These are phyloP conservation scores for Pyrrhia umbra DNA, from an alignment of 2,888 invertebrate species.

Conservation along the genomic window DNA sequence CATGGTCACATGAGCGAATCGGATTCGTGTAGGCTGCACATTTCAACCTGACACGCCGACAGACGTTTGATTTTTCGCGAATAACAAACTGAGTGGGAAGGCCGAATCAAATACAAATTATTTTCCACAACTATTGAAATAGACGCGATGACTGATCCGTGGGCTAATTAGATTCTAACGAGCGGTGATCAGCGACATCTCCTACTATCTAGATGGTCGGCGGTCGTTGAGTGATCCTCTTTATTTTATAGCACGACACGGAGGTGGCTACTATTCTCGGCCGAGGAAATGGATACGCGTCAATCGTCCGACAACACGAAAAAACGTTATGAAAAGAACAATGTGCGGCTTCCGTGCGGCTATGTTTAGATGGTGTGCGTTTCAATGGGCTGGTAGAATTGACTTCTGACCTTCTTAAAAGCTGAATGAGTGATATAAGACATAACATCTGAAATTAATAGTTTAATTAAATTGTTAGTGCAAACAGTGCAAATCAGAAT, in stretches of 20 bases:
- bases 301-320: conserved; percentile 78
- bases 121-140: conserved; percentile 81
- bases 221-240: conserved; percentile 84
- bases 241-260: conserved; percentile 84
- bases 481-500: not conserved
- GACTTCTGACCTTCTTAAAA: conserved; percentile 62
- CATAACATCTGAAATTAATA: conserved; percentile 14
- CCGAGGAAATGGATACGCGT: conserved; percentile 88
- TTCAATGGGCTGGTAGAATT: conserved; percentile 66
- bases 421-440: conserved; percentile 27
- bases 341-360: conserved; percentile 79
- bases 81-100: conserved; percentile 64
- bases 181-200: conserved; percentile 85
- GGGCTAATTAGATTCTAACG: conserved; percentile 89
- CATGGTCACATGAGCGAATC: conserved; percentile 43
- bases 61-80: conserved; percentile 68
- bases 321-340: conserved; percentile 80
- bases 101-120: conserved; percentile 75
- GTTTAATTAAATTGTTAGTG: not conserved
- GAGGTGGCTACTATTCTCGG: conserved; percentile 81
- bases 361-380: conserved; percentile 82
- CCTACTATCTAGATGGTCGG: conserved; percentile 83
- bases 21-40: conserved; percentile 50
- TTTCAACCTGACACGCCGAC: conserved; percentile 38
- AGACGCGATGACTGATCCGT: conserved; percentile 85